These are phyloP conservation scores for Endotricha flammealis DNA, from an alignment of 2,888 invertebrate genomes.

Conservation along the genomic window DNA sequence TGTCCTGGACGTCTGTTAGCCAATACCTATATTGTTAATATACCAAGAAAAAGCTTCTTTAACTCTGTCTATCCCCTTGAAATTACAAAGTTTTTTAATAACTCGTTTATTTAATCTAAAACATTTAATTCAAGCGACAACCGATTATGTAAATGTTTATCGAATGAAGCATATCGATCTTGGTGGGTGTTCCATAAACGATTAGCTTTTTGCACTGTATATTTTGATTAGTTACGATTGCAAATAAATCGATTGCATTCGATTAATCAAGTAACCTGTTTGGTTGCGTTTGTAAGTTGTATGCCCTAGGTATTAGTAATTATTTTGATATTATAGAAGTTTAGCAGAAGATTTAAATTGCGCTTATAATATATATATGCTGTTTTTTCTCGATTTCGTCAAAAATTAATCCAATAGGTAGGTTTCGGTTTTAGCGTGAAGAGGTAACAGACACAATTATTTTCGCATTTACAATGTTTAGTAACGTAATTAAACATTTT, in stretches of 20 bases:
- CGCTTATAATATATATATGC: too few species aligned
- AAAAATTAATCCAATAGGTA: too few species aligned
- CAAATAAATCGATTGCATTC: constrained; percentile 23
- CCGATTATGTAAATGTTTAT: constrained; percentile 50
- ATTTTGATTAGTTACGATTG: constrained; percentile 28
- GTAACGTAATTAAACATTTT: neutral
- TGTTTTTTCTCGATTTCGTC: too few species aligned
- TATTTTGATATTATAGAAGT: too few species aligned
- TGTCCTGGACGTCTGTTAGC: too few species aligned
- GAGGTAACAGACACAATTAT: too few species aligned
- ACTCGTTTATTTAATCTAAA: constrained; percentile 45
- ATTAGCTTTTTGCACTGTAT: constrained; percentile 25
- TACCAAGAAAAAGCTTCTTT: too few species aligned
- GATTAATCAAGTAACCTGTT: neutral
- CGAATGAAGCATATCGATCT: constrained; percentile 28
- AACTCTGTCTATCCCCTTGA: too few species aligned
- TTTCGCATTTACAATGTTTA: neutral
- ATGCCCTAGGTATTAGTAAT: neutral
- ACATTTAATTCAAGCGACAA: constrained; percentile 59
- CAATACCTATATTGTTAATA: too few species aligned
- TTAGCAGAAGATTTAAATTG: too few species aligned
- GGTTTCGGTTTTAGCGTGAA: too few species aligned
- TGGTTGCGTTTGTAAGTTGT: neutral
- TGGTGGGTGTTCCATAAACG: constrained; percentile 45
- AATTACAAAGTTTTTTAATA: neutral